Evolutionary conservation across 2,113 vertebrate species (phyloP).

Genomic region (Aptenodytes patagonicus): DNA sequence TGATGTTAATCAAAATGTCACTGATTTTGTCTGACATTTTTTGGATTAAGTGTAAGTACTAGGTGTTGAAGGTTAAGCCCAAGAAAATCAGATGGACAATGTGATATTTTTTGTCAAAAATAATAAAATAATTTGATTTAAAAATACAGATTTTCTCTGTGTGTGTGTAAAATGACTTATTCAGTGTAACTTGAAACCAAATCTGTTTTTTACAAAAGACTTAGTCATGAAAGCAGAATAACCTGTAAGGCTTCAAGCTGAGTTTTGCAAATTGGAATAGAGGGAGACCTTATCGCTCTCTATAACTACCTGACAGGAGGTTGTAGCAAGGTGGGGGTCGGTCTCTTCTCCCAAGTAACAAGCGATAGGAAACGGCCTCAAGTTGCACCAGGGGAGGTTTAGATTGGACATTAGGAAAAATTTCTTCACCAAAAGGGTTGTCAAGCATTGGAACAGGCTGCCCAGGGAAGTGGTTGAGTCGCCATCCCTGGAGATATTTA

Average conservation of each 20-base stretch:
- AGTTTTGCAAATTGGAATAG: not conserved
- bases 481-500: not conserved
- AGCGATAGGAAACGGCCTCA: not conserved
- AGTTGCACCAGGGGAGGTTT: not conserved
- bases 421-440: not conserved
- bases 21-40: not conserved
- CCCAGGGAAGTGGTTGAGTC: not conserved
- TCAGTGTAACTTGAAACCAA: not conserved
- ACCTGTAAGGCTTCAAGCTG: not conserved
- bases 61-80: not conserved
- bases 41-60: not conserved
- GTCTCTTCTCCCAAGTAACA: not conserved
- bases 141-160: not conserved
- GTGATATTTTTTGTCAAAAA: not conserved
- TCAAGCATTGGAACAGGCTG: not conserved
- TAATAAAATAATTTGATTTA: not conserved
- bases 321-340: not conserved
- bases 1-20: not conserved
- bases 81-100: not conserved
- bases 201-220: not conserved
- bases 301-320: not conserved
- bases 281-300: not conserved
- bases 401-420: not conserved
- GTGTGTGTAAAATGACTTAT: not conserved
- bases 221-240: not conserved